phyloP scores from a whole-genome alignment of 2,113 vertebrate species.

The Crotalus horridus region DNA sequence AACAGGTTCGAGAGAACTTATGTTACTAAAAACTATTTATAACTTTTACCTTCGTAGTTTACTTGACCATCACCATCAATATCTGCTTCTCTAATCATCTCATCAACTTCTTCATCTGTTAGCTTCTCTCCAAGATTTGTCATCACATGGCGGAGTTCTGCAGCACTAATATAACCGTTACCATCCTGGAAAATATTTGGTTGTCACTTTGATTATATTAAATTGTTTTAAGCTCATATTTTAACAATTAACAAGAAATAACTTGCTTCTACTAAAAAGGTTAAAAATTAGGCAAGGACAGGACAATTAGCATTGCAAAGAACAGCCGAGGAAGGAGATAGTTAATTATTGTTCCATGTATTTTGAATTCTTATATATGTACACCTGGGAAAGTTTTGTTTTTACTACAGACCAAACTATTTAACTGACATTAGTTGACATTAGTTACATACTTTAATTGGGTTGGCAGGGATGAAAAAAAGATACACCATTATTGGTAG shows the following conservation, averaged over 20 bases:
- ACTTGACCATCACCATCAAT: slow-evolving; percentile 99
- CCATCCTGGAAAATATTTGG: slow-evolving; percentile 78
- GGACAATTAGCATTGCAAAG: neutral
- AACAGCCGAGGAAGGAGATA: neutral
- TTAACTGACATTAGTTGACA: neutral
- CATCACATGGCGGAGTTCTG: slow-evolving; percentile 98
- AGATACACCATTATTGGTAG: neutral
- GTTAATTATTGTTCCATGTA: neutral
- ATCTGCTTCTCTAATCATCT: slow-evolving; percentile 99
- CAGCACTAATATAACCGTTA: slow-evolving; percentile 98
- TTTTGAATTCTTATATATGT: neutral
- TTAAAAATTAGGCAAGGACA: neutral
- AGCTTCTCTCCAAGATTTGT: slow-evolving; percentile 98
- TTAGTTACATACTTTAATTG: neutral
- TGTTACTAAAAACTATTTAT: neutral
- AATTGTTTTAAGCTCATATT: neutral
- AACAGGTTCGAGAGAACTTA: neutral
- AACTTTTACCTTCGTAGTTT: slow-evolving; percentile 94
- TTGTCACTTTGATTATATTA: neutral
- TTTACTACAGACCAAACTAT: neutral
- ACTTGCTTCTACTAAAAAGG: neutral
- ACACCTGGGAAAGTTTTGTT: neutral
- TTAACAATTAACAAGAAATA: neutral
- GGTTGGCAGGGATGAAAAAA: neutral
- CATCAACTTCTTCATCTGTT: slow-evolving; percentile 97